Conservation (phyloP, 2,797 vertebrate species). For the Taenioides sp. region DNA sequence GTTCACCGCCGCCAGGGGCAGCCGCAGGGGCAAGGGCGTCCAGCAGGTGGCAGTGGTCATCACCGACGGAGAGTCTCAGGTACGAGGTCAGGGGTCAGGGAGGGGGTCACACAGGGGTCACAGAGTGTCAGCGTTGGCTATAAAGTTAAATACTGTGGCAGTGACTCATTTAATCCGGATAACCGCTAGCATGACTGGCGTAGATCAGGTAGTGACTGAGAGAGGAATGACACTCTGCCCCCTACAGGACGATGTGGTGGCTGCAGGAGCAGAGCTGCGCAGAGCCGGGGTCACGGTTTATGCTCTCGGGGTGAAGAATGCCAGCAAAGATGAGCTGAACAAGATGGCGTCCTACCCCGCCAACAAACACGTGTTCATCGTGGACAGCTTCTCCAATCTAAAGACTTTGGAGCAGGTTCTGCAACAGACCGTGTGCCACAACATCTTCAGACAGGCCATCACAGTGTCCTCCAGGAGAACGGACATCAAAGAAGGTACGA, state of each 20-base stretch:
- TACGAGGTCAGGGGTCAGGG: not conserved
- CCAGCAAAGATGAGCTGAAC: slow-evolving; percentile 46
- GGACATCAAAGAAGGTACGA: slow-evolving; percentile 60
- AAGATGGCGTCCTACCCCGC: slow-evolving; percentile 75
- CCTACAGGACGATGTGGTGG: slow-evolving; percentile 56
- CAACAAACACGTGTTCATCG: slow-evolving; percentile 54
- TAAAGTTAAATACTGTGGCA: too few relatives aligned
- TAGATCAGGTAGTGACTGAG: too few relatives aligned
- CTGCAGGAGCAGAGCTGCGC: slow-evolving; percentile 62
- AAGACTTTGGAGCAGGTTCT: slow-evolving; percentile 51
- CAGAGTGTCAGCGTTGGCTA: too few relatives aligned
- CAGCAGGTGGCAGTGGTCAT: slow-evolving; percentile 79
- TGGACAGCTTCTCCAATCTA: slow-evolving; percentile 70
- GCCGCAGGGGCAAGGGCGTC: slow-evolving; percentile 53
- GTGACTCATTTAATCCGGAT: too few relatives aligned
- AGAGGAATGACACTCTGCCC: not conserved
- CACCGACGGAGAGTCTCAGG: slow-evolving; percentile 66
- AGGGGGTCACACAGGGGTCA: too few relatives aligned
- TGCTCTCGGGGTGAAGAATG: slow-evolving; percentile 67
- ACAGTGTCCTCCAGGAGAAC: not conserved
- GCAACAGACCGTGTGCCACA: slow-evolving; percentile 70
- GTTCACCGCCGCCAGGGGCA: slow-evolving; percentile 64
- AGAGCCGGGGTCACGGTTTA: slow-evolving; percentile 68
- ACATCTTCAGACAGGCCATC: slow-evolving; percentile 26
- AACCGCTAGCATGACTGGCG: too few relatives aligned